A percentile compares a stretch with the other conserved stretches of the same genome.
These are phyloP conservation scores for Sclerodermus sp. DNA, from an alignment of 2,888 invertebrate species.

Conservation along the genomic window DNA sequence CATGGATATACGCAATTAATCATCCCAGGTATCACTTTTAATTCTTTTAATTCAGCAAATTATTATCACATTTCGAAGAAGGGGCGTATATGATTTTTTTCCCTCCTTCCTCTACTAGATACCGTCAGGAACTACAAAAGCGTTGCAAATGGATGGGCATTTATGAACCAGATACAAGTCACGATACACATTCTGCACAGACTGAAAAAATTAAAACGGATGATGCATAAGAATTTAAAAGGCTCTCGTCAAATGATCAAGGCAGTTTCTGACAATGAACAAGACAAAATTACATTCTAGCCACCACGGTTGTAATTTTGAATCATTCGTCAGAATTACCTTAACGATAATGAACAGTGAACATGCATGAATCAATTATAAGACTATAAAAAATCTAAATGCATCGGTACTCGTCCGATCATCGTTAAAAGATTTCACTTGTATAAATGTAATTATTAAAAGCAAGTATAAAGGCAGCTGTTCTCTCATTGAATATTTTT, in stretches of 20 bases:
- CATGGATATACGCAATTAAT: constrained; percentile 87
- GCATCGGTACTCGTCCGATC: too few relatives aligned
- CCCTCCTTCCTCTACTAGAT: constrained; percentile 27
- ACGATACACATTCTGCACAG: constrained; percentile 41
- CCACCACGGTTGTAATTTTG: too few relatives aligned
- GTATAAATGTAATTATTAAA: constrained; percentile 24
- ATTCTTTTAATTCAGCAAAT: neutral
- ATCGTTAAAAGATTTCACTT: constrained; percentile 12
- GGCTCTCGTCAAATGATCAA: too few relatives aligned
- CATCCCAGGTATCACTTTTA: constrained; percentile 72
- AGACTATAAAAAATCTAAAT: too few relatives aligned
- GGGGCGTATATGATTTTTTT: neutral
- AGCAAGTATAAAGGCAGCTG: constrained; percentile 22
- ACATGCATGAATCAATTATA: neutral
- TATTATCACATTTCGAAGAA: neutral
- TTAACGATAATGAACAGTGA: constrained; percentile 2
- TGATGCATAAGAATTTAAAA: constrained; percentile 35
- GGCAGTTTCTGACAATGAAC: too few relatives aligned
- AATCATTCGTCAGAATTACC: neutral
- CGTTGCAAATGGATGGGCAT: constrained; percentile 74
- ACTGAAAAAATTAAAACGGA: constrained; percentile 50
- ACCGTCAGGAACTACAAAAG: constrained; percentile 76
- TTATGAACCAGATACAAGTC: constrained; percentile 50
- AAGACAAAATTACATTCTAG: too few relatives aligned
- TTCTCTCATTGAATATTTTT: too few relatives aligned